Evolutionary conservation across 2,113 vertebrate species (phyloP).

Genomic region (Oryctolagus cuniculus): mOryCun1.1 NC_091433.1:177871001-177871500

Average conservation of each 20-base stretch:
- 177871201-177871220: not conserved
- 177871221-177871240: not conserved
- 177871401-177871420: not conserved
- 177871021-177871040: not conserved
- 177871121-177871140: conserved; percentile 3
- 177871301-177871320: conserved; percentile 44
- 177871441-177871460: conserved; percentile 11
- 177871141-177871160: not conserved
- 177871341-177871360: conserved; percentile 49
- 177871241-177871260: not conserved
- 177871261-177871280: conserved; percentile 32
- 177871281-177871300: conserved; percentile 35
- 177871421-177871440: not conserved
- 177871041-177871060: not conserved
- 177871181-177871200: not conserved
- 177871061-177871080: not conserved
- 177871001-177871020: not conserved
- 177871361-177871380: conserved; percentile 27
- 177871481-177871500: conserved; percentile 50
- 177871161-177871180: not conserved
- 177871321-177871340: conserved; percentile 41
- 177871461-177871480: conserved; percentile 42
- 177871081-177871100: not conserved
- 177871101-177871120: conserved; percentile 2
- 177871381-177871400: conserved; percentile 1